Percentiles rank a stretch among this genome's conserved stretches.
phyloP scores from a whole-genome alignment of 1,140 invertebrate genomes.

The Charaxes varanes region DNA sequence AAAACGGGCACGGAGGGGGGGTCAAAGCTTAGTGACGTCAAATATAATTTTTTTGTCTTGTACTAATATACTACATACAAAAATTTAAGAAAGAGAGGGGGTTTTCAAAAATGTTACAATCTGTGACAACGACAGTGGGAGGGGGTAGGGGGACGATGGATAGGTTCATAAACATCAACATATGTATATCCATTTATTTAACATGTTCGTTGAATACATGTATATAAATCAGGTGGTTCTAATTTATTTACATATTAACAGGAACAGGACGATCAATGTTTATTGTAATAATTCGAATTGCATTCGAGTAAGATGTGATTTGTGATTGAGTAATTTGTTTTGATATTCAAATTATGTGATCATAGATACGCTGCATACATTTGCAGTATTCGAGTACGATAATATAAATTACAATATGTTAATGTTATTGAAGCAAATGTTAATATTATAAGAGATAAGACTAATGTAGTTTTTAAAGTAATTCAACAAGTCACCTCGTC shows the following conservation, averaged over 20 bases:
- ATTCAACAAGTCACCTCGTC: no score
- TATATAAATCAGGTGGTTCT: slow-evolving; percentile 1
- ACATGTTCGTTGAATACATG: background rate
- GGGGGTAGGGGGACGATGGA: no score
- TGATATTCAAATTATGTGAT: slow-evolving; percentile 55
- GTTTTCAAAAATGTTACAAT: no score
- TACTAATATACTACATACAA: no score
- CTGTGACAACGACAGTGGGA: no score
- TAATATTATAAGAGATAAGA: no score
- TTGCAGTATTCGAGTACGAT: slow-evolving; percentile 12
- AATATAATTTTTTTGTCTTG: no score
- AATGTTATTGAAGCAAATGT: no score
- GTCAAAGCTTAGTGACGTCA: no score
- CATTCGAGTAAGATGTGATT: slow-evolving; percentile 45
- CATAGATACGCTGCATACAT: slow-evolving; percentile 15
- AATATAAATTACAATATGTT: slow-evolving; percentile 8
- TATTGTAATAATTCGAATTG: slow-evolving; percentile 41
- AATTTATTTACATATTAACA: slow-evolving; percentile 26
- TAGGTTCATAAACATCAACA: background rate
- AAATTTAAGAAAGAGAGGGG: no score
- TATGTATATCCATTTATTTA: background rate
- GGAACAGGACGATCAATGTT: slow-evolving; percentile 19
- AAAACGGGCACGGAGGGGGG: no score
- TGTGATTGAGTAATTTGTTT: slow-evolving; percentile 46
- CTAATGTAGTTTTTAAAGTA: no score